phyloP scores from a whole-genome alignment of 2,888 invertebrate genomes.

The Xanthia icteritia region DNA sequence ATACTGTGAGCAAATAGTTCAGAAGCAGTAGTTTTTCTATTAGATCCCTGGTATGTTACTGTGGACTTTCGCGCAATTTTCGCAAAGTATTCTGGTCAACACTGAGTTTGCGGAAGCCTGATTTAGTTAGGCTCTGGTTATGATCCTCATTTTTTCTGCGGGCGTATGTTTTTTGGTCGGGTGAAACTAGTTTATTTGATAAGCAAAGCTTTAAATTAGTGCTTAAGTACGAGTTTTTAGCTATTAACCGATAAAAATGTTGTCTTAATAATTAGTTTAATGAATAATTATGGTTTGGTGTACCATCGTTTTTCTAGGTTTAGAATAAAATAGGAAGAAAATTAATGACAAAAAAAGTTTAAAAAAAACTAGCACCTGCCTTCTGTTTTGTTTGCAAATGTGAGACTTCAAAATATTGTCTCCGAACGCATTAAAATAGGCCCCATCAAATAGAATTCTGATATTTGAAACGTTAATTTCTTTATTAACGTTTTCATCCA shows the following conservation, averaged over 20 bases:
- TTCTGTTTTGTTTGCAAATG: too few species aligned
- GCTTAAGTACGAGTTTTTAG: too few species aligned
- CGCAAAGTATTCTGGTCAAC: constrained; percentile 37
- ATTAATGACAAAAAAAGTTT: too few species aligned
- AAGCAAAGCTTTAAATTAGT: background rate
- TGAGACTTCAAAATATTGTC: too few species aligned
- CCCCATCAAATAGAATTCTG: background rate
- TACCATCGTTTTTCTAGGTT: background rate
- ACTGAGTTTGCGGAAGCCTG: constrained; percentile 35
- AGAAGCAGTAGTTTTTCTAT: constrained; percentile 42
- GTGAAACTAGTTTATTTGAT: background rate
- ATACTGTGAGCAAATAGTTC: constrained; percentile 40
- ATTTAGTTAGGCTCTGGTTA: constrained; percentile 37
- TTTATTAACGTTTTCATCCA: constrained; percentile 1
- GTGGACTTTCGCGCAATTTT: constrained; percentile 24
- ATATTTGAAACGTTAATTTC: background rate
- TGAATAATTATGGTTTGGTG: background rate
- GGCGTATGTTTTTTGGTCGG: background rate
- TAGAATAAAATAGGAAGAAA: too few species aligned
- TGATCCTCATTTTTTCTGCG: constrained; percentile 11
- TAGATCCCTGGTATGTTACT: constrained; percentile 18
- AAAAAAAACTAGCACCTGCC: too few species aligned
- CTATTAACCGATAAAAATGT: background rate
- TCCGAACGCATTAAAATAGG: background rate
- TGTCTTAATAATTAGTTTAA: background rate